These are phyloP conservation scores for Antechinus stuartii DNA, from an alignment of 2,113 vertebrate genomes.

Conservation along the genomic window DNA sequence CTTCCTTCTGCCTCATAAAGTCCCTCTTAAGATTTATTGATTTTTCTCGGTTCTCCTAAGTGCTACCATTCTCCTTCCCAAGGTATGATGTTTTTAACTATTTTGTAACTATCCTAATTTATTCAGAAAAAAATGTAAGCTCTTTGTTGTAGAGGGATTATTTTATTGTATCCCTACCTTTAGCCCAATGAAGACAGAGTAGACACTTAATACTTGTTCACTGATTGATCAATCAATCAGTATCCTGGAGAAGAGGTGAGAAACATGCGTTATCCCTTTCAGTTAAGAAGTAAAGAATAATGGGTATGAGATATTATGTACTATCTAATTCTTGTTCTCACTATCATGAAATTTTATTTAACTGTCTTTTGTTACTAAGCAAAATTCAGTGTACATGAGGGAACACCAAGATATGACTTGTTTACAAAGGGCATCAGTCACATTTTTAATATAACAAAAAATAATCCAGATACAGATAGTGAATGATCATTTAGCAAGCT, in stretches of 20 bases:
- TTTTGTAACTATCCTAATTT: not conserved
- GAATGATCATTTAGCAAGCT: not conserved
- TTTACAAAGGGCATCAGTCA: not conserved
- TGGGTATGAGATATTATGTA: not conserved
- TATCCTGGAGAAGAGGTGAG: not conserved
- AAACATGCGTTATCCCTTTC: not conserved
- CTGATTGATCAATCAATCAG: not conserved
- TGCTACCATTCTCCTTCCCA: not conserved
- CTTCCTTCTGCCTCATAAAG: not conserved
- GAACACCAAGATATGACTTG: not conserved
- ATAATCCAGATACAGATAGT: not conserved
- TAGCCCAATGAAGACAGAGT: not conserved
- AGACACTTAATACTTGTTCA: not conserved
- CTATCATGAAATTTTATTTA: not conserved
- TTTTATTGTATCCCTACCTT: not conserved
- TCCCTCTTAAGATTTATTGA: not conserved
- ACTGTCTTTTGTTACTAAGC: not conserved
- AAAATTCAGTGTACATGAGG: not conserved
- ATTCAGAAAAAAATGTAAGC: not conserved
- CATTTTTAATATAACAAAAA: not conserved
- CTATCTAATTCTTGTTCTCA: not conserved
- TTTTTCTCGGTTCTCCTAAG: not conserved
- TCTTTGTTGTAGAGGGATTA: not conserved
- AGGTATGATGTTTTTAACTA: not conserved
- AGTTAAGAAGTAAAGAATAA: not conserved